Conservation (phyloP, 2,797 vertebrate genomes). For the Pelochelys cantorii region DNA sequence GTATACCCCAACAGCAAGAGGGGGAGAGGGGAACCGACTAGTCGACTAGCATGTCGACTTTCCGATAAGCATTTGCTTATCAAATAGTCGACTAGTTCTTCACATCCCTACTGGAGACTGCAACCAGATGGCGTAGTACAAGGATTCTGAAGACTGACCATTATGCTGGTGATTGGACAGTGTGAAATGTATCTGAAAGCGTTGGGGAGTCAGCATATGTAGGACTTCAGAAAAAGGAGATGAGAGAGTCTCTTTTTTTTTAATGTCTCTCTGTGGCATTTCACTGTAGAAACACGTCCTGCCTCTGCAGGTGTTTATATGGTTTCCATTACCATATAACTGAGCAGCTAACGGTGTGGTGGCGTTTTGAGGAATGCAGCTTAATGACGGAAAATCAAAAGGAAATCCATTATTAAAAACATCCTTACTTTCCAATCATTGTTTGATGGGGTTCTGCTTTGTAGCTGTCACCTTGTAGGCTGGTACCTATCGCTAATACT, state of each 20-base stretch:
- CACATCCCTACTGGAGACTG: too few species aligned
- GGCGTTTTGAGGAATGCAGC: not conserved
- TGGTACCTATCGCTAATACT: not conserved
- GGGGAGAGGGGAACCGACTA: too few species aligned
- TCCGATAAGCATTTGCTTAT: too few species aligned
- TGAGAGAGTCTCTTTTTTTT: not conserved
- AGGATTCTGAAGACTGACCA: not conserved
- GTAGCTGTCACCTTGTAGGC: not conserved
- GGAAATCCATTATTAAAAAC: rapidly evolving
- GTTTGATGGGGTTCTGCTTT: not conserved
- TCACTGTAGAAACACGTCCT: rapidly evolving
- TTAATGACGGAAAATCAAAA: not conserved
- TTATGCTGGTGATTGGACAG: rapidly evolving
- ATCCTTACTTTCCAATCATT: not conserved
- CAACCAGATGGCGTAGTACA: not conserved
- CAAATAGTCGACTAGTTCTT: too few species aligned
- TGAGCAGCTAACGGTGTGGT: not conserved
- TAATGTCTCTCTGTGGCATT: not conserved
- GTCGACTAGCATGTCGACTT: too few species aligned
- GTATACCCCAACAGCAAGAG: too few species aligned
- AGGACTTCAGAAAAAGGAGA: not conserved
- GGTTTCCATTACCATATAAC: not conserved
- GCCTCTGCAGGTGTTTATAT: not conserved
- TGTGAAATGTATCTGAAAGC: not conserved
- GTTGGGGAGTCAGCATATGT: not conserved